Evolutionary conservation across 2,797 vertebrate species (phyloP), one percentile per base, ranked within the genome.

Genomic region (Poeciliopsis turneri): DNA sequence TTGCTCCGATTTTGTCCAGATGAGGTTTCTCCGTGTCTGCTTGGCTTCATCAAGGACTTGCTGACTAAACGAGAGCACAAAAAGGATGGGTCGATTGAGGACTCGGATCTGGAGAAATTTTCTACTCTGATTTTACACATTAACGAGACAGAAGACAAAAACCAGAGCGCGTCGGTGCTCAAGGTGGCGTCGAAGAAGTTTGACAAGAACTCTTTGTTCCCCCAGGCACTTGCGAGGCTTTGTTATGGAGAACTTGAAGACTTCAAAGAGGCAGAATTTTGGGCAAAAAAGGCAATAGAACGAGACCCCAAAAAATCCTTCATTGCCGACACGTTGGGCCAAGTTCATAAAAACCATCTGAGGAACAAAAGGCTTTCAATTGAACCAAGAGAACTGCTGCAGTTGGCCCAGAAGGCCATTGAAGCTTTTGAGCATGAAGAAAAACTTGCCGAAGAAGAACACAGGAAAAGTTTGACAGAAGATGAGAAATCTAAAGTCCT

Each of bases 291-390:
- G 55, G 89, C 84, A 53, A 84, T 74, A 53, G 0, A 1, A 16
- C 78, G 73, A 69, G 59, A 73, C 39, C 71, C 71, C 0, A 1
- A 13, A 10, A 88, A 74, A 61, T 89, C 83, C 3, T 80, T 89
- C 23, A 2, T 88, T 72, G 81, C 80, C 11, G 83, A 89, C 39
- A 89, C 87, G n/a, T 80, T 89, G 43, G 84, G 87, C 1, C 87
- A 88, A 71, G 78, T 90, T 28, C 1, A 89, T 23, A 90, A 89
- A 73, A 74, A 84, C 47, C 72, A 84, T 25, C 1, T 90, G n/a
- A 79, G 61, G 25, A 61, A 25, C 20, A 36, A 72, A 5, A 8
- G 15, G 13, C 36, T 11, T 5, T 0, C 3, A n/a, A 3, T 1
- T 36, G 43, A 4, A 1, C 30, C 71, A 23, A 46, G 30, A 55